phyloP scores from a whole-genome alignment of 1,140 invertebrate species.

The Habropoda laboriosa region DNA sequence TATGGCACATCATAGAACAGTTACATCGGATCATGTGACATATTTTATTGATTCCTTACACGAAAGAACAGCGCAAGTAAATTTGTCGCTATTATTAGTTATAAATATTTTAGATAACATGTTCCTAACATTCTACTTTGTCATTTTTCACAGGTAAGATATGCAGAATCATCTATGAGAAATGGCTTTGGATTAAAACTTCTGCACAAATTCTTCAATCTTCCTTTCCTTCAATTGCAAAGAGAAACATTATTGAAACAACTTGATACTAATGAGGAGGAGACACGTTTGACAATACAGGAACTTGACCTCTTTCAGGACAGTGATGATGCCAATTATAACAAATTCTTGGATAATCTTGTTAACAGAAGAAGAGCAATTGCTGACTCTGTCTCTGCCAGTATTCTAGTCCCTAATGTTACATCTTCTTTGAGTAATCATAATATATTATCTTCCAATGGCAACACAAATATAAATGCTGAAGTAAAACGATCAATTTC shows the following conservation, averaged over 20 bases:
- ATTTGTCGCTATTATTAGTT: slow-evolving; percentile 16
- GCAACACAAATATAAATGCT: slow-evolving; percentile 46
- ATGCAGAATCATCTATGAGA: slow-evolving; percentile 97
- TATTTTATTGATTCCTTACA: slow-evolving; percentile 86
- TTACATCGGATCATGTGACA: slow-evolving; percentile 87
- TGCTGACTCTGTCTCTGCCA: slow-evolving; percentile 83
- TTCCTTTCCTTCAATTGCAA: slow-evolving; percentile 97
- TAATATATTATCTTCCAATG: slow-evolving; percentile 65
- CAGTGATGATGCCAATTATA: slow-evolving; percentile 95
- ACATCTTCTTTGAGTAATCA: slow-evolving; percentile 75
- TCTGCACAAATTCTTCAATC: slow-evolving; percentile 97
- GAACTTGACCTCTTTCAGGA: slow-evolving; percentile 92
- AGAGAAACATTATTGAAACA: slow-evolving; percentile 93
- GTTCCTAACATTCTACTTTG: slow-evolving; percentile 9
- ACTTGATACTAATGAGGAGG: slow-evolving; percentile 92
- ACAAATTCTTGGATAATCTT: slow-evolving; percentile 89
- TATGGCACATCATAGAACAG: slow-evolving; percentile 95
- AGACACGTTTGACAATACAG: slow-evolving; percentile 90
- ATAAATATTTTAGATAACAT: background rate
- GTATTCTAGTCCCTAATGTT: slow-evolving; percentile 73
- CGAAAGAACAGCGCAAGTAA: slow-evolving; percentile 78
- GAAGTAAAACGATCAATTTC: slow-evolving; percentile 70
- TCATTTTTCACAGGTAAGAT: slow-evolving; percentile 87
- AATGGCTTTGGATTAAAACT: slow-evolving; percentile 97
- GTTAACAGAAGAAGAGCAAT: slow-evolving; percentile 87